Evolutionary conservation across 2,888 invertebrate genomes (phyloP), one percentile per base, ranked within the genome.

Genomic region (Holacanthella duospinosa): DNA sequence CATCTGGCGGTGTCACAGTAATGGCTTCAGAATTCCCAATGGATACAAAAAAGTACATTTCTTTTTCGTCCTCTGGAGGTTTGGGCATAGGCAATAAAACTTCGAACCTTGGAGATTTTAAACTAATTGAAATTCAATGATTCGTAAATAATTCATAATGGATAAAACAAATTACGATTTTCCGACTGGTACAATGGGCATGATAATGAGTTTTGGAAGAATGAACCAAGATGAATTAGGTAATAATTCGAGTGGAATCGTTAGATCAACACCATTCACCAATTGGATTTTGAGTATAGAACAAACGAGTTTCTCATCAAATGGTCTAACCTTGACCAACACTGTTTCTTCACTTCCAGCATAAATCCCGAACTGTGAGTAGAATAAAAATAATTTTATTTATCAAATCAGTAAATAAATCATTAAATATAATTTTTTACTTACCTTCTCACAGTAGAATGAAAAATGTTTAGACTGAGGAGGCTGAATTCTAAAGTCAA

Each of bases 391-490:
- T 4, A 21, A 21, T 48, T 36, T 12, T 16, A n/a, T 36, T 12
- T 36, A 36, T 12, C 6, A 36, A 36, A 36, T 21, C 21, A 21
- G 48, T 21, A 4, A 48, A 48, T 9, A 48, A 48, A 9, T 36
- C 36, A 36, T 6, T 36, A 16, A 16, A 36, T 12, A 16, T 16
- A 36, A 36, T 12, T 36, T n/a, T n/a, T n/a, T n/a, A n/a, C n/a
- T n/a, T 48, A 48, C 48, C 48, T 48, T 48, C 48, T 48, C 48
- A 48, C n/a, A 48, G n/a, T 16, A 48, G 19, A 48, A 9, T 48
- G 12, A 4, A 21, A 48, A 48, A 48, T 48, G 48, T 48, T 48
- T 48, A 48, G 48, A 48, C 48, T 9, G 48, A 16, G 48, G 48
- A 4, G 12, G 12, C 4, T 16, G 4, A 21, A 48, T 21, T 4